Percentiles rank a stretch among this genome's conserved stretches.
These are phyloP conservation scores for Cephus rjabovi DNA, from an alignment of 2,888 invertebrate genomes.

Conservation along the genomic window DNA sequence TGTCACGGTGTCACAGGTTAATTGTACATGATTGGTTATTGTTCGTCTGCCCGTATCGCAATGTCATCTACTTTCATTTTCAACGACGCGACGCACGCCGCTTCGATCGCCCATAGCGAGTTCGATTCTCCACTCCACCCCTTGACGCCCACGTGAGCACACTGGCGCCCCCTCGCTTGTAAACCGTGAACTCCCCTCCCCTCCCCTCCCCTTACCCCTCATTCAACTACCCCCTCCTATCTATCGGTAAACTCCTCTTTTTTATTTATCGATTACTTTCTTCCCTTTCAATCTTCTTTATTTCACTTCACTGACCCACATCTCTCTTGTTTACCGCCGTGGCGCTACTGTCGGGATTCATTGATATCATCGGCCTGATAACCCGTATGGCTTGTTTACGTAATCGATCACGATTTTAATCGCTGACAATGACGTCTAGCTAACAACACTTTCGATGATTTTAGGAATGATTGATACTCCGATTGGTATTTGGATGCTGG, in stretches of 20 bases:
- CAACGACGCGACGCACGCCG: slow-evolving; percentile 17
- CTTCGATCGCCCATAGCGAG: neutral
- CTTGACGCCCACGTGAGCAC: neutral
- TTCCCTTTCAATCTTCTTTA: neutral
- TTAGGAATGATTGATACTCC: neutral
- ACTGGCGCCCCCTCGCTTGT: neutral
- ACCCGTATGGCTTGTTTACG: neutral
- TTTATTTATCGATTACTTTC: slow-evolving; percentile 4
- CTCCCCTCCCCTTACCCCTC: no score
- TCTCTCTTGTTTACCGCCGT: neutral
- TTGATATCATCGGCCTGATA: neutral
- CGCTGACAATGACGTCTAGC: neutral
- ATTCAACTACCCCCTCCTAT: neutral
- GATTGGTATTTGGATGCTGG: neutral
- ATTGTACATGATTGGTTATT: slow-evolving; percentile 65
- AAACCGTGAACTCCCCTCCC: neutral
- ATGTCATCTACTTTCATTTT: slow-evolving; percentile 51
- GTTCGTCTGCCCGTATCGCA: slow-evolving; percentile 46
- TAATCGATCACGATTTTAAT: neutral
- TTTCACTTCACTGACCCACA: neutral
- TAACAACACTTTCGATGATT: neutral
- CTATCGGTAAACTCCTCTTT: neutral
- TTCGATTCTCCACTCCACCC: neutral
- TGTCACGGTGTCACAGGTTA: slow-evolving; percentile 63
- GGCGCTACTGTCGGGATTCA: neutral